These are phyloP conservation scores for Anhinga anhinga DNA, from an alignment of 2,113 vertebrate genomes.

Conservation along the genomic window DNA sequence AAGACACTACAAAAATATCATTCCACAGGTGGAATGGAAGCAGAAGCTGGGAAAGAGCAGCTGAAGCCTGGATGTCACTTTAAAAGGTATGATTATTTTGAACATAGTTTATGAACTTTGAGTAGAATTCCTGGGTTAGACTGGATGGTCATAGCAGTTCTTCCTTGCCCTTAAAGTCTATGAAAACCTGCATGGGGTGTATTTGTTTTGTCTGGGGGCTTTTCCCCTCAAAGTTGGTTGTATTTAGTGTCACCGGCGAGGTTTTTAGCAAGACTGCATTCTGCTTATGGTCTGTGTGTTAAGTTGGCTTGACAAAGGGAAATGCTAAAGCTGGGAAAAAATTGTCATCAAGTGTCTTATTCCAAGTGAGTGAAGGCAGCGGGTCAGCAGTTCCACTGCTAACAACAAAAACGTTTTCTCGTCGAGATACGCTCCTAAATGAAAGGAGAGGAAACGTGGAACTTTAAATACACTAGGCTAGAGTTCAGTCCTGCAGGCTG, in stretches of 20 bases:
- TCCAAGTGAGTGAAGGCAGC: background rate
- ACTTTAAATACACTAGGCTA: fast-evolving
- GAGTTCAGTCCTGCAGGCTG: background rate
- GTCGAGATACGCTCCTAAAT: background rate
- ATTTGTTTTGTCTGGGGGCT: background rate
- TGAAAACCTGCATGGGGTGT: background rate
- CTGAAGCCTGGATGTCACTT: background rate
- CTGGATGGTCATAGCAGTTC: fast-evolving
- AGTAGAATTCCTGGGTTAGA: background rate
- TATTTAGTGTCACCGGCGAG: background rate
- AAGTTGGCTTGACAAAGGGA: fast-evolving
- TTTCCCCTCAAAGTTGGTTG: background rate
- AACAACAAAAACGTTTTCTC: background rate
- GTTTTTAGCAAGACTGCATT: background rate
- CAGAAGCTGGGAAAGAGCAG: background rate
- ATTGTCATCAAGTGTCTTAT: fast-evolving
- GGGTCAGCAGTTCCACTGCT: background rate
- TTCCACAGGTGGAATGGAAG: background rate
- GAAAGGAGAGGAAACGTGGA: background rate
- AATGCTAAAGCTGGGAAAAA: background rate
- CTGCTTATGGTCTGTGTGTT: background rate
- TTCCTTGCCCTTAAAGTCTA: background rate
- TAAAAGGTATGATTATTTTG: background rate
- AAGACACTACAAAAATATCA: background rate
- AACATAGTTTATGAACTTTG: background rate